These are phyloP conservation scores for Sebastes miniatus DNA, from an alignment of 2,797 vertebrate species.

Conservation along the genomic window DNA sequence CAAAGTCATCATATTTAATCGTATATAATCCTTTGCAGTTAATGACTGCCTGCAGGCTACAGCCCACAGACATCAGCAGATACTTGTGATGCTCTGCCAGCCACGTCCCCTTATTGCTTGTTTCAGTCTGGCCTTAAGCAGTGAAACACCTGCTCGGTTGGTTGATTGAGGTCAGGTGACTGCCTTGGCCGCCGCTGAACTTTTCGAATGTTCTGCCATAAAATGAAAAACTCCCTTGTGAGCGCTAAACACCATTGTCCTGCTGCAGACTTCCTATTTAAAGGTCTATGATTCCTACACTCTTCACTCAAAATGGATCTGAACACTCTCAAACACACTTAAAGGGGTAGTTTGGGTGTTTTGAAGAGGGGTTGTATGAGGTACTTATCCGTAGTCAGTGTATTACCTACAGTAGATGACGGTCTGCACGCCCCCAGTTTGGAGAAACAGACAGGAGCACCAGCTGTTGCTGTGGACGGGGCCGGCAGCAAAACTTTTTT, in stretches of 20 bases:
- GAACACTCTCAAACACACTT: not conserved
- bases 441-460: too few relatives aligned
- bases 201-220: not conserved
- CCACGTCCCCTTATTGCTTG: not conserved
- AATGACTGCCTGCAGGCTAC: not conserved
- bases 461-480: too few relatives aligned
- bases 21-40: not conserved
- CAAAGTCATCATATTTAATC: not conserved
- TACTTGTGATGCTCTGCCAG: not conserved
- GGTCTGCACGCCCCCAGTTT: too few relatives aligned
- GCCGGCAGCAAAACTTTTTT: too few relatives aligned
- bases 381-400: too few relatives aligned
- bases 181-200: not conserved
- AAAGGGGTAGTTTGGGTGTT: too few relatives aligned
- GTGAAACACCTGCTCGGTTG: constrained; percentile 13
- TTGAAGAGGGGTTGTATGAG: too few relatives aligned
- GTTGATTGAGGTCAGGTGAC: constrained; percentile 17
- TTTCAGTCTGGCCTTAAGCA: constrained; percentile 9
- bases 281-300: not conserved
- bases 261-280: not conserved
- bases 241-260: not conserved
- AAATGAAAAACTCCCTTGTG: not conserved
- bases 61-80: not conserved
- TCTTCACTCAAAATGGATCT: not conserved
- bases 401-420: too few relatives aligned